Conservation (phyloP, 2,888 invertebrate species). For the Esperia sulphurella region DNA sequence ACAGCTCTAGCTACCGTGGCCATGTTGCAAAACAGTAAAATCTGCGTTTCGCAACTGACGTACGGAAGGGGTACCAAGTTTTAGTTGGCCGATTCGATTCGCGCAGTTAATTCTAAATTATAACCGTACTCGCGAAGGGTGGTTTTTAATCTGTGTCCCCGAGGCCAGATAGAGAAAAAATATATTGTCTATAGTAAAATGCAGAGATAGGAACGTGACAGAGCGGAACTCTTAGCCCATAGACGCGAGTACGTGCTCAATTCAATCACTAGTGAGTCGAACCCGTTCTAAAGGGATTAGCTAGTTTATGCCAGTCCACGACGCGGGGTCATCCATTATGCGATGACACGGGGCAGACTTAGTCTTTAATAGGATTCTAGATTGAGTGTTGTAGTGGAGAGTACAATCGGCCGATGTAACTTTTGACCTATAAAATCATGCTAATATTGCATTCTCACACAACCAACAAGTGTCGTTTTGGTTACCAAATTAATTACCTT, state of each 20-base stretch:
- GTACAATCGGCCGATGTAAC: not conserved
- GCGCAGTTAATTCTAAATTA: conserved; percentile 75
- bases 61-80: conserved; percentile 17
- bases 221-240: conserved; percentile 22
- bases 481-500: no score
- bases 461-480: no score
- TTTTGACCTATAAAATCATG: no score
- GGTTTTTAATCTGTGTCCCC: conserved; percentile 44
- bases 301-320: conserved; percentile 43
- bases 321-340: conserved; percentile 32
- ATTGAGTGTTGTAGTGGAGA: conserved; percentile 1
- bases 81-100: conserved; percentile 60
- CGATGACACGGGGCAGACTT: conserved; percentile 28
- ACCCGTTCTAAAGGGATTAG: conserved; percentile 36
- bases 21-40: conserved; percentile 56
- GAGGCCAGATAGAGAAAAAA: conserved; percentile 14
- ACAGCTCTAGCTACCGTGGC: conserved; percentile 30
- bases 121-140: conserved; percentile 44
- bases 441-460: no score
- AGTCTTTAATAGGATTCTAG: conserved; percentile 19
- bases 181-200: not conserved
- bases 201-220: conserved; percentile 23
- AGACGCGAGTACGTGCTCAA: conserved; percentile 32
- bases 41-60: conserved; percentile 47
- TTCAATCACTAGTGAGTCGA: conserved; percentile 24